Base-by-base conservation (phyloP, 2,888 invertebrate genomes). In the Melinopterus prodromus region DNA sequence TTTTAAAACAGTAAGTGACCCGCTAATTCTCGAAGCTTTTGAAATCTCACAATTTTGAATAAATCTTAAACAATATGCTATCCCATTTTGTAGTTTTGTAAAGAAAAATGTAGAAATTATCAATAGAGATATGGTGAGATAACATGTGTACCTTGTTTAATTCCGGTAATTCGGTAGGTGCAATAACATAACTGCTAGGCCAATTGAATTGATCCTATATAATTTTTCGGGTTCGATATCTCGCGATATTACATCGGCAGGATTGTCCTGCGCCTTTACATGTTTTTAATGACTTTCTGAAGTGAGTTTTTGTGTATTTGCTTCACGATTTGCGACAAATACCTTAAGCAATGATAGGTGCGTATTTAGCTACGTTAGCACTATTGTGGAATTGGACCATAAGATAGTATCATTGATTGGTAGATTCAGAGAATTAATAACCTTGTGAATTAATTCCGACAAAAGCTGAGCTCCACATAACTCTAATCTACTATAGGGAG, bases 51-150 rank as follows among this genome's bases (percentile, higher is more conserved):
- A 26, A 16, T 38, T 78, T 80, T 78, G 4, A n/a, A 71, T 12
- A 53, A 80, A 82, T 70, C 80, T 69, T 7, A 79, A 77, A 37
- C 80, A 79, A 36, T 79, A 81, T 4, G 80, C 79, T 12, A 76
- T 53, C 15, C 81, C 70, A 2, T 78, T 75, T 74, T 78, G 70
- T 70, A 82, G 77, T 78, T 77, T 80, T 53, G 5, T 77, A 9
- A 82, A 16, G 2, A 70, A 82, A 81, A 6, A 82, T 70, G 16
- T 74, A 77, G 12, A 9, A 12, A 53, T 12, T 9, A 7, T 53
- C 53, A 53, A 53, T 4, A 9, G 53, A 53, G 7, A 7, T 53
- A 4, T 53, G 7, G 53, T 53, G 12, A 3, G 53, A 53, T 53
- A 53, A 53, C 2, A 9, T 53, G 2, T 53, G 53, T 53, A 53